Percentiles rank a stretch among this genome's conserved stretches.
These are phyloP conservation scores for Pegea sp. DNA, from an alignment of 23 tunicate species.

Conservation along the genomic window DNA sequence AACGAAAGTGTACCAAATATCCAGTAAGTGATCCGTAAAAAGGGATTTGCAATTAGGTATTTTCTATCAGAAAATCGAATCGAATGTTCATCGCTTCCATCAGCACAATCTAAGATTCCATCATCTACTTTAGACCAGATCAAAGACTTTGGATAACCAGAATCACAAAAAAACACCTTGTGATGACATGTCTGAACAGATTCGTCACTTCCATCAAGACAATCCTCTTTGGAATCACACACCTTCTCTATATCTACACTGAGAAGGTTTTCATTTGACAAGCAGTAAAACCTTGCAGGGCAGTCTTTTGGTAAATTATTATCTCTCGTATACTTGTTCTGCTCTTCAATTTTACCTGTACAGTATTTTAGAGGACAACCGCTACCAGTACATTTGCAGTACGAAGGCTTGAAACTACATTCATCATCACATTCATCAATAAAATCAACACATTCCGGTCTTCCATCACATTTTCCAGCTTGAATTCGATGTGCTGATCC, in stretches of 20 bases:
- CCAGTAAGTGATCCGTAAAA: slow-evolving; percentile 2
- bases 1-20: slow-evolving; percentile 1
- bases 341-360: background rate
- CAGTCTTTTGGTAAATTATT: too few relatives aligned
- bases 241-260: slow-evolving; percentile 3
- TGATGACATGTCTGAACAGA: background rate
- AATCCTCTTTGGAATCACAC: slow-evolving; percentile 5
- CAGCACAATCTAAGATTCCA: slow-evolving; percentile 5
- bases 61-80: slow-evolving; percentile 1
- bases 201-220: slow-evolving; percentile 5
- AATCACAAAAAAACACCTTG: background rate
- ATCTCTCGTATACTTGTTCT: too few relatives aligned
- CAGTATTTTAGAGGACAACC: background rate
- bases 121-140: background rate
- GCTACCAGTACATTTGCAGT: background rate
- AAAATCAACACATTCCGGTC: background rate
- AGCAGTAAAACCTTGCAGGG: background rate
- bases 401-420: background rate
- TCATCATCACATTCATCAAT: background rate
- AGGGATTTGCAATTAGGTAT: slow-evolving; percentile 5
- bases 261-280: background rate
- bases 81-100: slow-evolving; percentile 7
- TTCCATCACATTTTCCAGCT: background rate
- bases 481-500: background rate
- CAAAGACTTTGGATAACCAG: slow-evolving; percentile 1